Evolutionary conservation across 2,113 vertebrate species (phyloP).

Genomic region (Sitta europaea): DNA sequence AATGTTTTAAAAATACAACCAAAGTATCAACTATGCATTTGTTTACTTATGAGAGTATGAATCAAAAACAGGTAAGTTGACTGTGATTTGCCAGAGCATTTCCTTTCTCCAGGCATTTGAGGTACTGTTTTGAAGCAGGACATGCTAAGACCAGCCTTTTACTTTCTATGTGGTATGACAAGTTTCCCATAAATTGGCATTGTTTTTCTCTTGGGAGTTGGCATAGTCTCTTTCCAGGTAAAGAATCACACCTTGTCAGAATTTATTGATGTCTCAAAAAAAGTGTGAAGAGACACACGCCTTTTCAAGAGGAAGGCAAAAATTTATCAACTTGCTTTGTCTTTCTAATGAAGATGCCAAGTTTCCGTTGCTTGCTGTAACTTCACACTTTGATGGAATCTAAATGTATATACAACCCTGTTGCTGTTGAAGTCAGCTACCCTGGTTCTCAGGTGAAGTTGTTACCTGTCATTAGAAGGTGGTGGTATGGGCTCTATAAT

Average conservation of each 20-base stretch:
- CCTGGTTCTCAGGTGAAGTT: background rate
- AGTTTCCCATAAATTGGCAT: background rate
- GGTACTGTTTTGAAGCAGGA: background rate
- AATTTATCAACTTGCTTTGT: background rate
- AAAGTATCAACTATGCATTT: background rate
- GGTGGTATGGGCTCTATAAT: background rate
- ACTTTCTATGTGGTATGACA: background rate
- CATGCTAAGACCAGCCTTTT: background rate
- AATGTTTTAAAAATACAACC: background rate
- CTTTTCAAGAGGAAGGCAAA: background rate
- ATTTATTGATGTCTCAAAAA: background rate
- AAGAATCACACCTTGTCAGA: background rate
- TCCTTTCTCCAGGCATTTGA: background rate
- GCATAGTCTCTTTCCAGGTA: background rate
- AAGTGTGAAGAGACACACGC: background rate
- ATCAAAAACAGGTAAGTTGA: slow-evolving; percentile 10
- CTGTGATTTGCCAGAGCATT: background rate
- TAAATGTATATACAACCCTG: background rate
- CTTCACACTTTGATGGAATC: background rate
- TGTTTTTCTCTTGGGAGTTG: background rate
- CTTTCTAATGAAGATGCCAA: background rate
- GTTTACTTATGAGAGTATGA: background rate
- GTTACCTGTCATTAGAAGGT: background rate
- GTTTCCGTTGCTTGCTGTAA: background rate
- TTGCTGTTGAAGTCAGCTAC: background rate